Conservation (phyloP, 2,113 vertebrate species). For the Oenanthe oenanthe region DNA sequence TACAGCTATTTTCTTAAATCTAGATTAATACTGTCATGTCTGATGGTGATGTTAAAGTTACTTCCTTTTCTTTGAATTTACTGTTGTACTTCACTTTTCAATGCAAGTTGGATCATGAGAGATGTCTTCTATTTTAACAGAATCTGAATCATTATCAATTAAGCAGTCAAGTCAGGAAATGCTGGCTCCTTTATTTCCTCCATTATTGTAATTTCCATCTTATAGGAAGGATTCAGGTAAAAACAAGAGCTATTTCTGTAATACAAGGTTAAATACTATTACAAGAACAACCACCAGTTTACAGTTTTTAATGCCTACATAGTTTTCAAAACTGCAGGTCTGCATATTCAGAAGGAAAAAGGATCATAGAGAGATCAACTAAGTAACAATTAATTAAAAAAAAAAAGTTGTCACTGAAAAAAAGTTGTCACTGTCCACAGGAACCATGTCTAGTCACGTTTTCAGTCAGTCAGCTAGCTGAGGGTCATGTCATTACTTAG, state of each 20-base stretch:
- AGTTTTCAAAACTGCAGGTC: slow-evolving; percentile 48
- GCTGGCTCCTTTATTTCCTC: slow-evolving; percentile 21
- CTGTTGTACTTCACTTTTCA: neutral
- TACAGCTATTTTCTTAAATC: neutral
- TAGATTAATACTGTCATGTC: neutral
- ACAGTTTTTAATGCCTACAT: slow-evolving; percentile 44
- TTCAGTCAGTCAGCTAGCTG: slow-evolving; percentile 78
- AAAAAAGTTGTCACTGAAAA: slow-evolving; percentile 39
- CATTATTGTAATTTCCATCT: slow-evolving; percentile 36
- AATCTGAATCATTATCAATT: neutral
- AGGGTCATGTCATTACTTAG: slow-evolving; percentile 79
- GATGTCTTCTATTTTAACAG: neutral
- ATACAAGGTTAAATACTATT: slow-evolving; percentile 57
- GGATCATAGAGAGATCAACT: slow-evolving; percentile 10
- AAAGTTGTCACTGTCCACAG: slow-evolving; percentile 79
- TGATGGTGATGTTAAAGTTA: neutral
- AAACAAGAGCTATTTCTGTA: slow-evolving; percentile 61
- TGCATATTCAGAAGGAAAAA: slow-evolving; percentile 50
- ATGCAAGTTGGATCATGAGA: neutral
- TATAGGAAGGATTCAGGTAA: slow-evolving; percentile 62
- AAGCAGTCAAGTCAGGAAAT: slow-evolving; percentile 42
- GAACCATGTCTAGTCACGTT: slow-evolving; percentile 80
- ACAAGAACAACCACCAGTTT: slow-evolving; percentile 56
- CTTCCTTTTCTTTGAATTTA: neutral
- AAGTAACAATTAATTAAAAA: slow-evolving; percentile 43